Percentiles rank a stretch among this genome's conserved stretches.
Conservation (phyloP, 2,888 invertebrate species). For the Parnassius orleans region DNA sequence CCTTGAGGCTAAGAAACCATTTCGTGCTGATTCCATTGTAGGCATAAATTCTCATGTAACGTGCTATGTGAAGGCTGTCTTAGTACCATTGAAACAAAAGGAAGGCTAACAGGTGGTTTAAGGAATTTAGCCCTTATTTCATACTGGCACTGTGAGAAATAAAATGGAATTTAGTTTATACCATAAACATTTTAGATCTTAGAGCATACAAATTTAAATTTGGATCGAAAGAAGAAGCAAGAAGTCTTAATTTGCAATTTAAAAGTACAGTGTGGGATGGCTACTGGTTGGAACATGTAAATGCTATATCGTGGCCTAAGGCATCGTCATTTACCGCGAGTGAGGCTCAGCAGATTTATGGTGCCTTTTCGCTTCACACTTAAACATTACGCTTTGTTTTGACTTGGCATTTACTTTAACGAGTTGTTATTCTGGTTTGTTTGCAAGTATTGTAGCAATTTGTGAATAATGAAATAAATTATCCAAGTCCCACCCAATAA, state of each 20-base stretch:
- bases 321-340: constrained; percentile 52
- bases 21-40: constrained; percentile 61
- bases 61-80: constrained; percentile 47
- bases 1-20: constrained; percentile 59
- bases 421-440: constrained; percentile 29
- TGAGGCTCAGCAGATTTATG: constrained; percentile 53
- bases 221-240: constrained; percentile 32
- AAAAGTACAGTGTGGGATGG: constrained; percentile 36
- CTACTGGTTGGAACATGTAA: constrained; percentile 45
- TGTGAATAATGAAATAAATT: constrained; percentile 29
- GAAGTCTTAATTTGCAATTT: constrained; percentile 36
- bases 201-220: constrained; percentile 22
- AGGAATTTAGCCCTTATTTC: constrained; percentile 48
- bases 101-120: constrained; percentile 27
- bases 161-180: constrained; percentile 34
- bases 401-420: constrained; percentile 36
- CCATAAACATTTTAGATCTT: constrained; percentile 36
- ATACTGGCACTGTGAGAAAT: constrained; percentile 41
- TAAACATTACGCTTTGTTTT: constrained; percentile 50
- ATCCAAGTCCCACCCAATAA: constrained; percentile 11
- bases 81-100: constrained; percentile 54
- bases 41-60: constrained; percentile 58
- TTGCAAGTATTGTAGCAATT: constrained; percentile 31
- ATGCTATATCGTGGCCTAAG: constrained; percentile 40
- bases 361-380: constrained; percentile 48